phyloP scores from a whole-genome alignment of 2,888 invertebrate genomes.

The Eupithecia inturbata region DNA sequence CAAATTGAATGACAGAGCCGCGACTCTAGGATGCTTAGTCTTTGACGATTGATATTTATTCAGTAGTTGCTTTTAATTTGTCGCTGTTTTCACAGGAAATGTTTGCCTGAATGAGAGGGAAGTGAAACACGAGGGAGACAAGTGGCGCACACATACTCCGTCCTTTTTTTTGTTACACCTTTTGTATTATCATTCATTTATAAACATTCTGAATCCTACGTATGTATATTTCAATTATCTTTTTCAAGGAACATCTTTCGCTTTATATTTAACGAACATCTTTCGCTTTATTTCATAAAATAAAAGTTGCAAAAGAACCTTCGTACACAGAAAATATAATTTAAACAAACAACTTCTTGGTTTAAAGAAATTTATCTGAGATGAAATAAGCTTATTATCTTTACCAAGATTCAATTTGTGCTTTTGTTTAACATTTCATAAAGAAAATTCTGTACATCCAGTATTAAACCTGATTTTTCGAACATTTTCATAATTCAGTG shows the following conservation, averaged over 20 bases:
- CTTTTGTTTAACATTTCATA: not conserved
- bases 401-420: not conserved
- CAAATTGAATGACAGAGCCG: slow-evolving; percentile 44
- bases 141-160: not conserved
- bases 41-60: slow-evolving; percentile 29
- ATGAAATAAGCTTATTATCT: not conserved
- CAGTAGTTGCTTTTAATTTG: slow-evolving; percentile 25
- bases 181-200: not conserved
- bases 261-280: not conserved
- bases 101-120: not conserved
- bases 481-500: not conserved
- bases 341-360: not conserved
- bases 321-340: not conserved
- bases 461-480: not conserved
- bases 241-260: not conserved
- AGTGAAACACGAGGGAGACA: not conserved
- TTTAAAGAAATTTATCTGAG: not conserved
- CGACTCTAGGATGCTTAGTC: slow-evolving; percentile 35
- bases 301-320: not conserved
- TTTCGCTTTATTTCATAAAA: not conserved
- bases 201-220: not conserved
- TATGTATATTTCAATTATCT: not conserved
- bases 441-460: not conserved
- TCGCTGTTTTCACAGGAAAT: slow-evolving; percentile 14
- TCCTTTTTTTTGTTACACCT: not conserved